Evolutionary conservation across 2,888 invertebrate species (phyloP), one percentile per base, ranked within the genome.

Genomic region (Eupeodes latifasciatus): DNA sequence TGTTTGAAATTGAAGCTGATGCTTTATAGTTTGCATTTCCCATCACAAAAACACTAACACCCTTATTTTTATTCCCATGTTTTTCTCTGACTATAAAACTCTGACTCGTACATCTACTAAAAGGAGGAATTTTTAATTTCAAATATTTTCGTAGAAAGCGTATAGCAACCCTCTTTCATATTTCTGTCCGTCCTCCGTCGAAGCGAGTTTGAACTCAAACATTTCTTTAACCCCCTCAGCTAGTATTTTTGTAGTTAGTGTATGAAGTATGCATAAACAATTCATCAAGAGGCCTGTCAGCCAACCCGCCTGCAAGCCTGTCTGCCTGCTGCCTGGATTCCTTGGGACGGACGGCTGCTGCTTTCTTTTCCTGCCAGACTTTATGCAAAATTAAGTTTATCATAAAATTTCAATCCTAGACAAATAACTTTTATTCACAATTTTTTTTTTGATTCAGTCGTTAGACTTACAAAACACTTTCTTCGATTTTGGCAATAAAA

Each of bases 351-450:
- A 27, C 49, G 14, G 34, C 34, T 62, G 67, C 59, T 59, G 16
- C 40, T 40, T 72, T 47, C 40, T 55, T 27, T 72, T 57, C 59
- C 72, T 34, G 66, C 57, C 75, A 88, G 88, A 85, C 85, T 81
- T 75, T 88, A 88, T 88, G 85, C 88, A 85, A 88, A 88, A 85
- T 88, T 88, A 78, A 85, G 81, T 88, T 88, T 85, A 85, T 81
- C 84, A 88, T 85, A 85, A 85, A 88, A 85, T 81, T 81, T 88
- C 88, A 88, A 88, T 88, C 75, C 72, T 78, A 88, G 88, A 85
- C 85, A 79, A 81, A 88, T 88, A 84, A 85, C 59, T 81, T 85
- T 85, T 88, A 85, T 78, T 83, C 27, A 62, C 55, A 59, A 19
- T 69, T 51, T 67, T 49, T 59, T 67, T 47, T 78, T 62, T 76